Base-by-base conservation (phyloP, 2,888 invertebrate genomes). In the Coleophora flavipennella region DNA sequence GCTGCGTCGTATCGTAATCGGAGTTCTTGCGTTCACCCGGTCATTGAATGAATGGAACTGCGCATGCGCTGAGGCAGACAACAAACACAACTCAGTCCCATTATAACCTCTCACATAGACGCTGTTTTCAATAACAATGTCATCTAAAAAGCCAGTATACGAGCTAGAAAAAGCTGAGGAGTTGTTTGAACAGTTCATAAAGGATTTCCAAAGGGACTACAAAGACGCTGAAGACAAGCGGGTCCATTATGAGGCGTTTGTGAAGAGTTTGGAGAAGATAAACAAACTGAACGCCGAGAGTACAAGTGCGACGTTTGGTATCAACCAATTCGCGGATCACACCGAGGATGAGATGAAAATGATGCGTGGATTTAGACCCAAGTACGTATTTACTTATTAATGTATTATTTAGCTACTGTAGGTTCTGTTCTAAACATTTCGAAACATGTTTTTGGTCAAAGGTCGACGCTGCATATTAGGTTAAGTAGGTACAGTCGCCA, bases 101-200 rank as follows among this genome's bases (percentile, higher is more conserved):
- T 4, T 6, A 20, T 20, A 20, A 20, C 20, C 20, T 20, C 20
- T 20, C 20, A 20, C 20, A 4, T 6, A 4, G 20, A 20, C 6
- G 6, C 20, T 20, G 20, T 20, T 20, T 20, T 20, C 20, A 20
- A 29, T 11, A 29, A 9, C n/a, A 8, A 38, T 26, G 33, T 8
- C 26, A 26, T n/a, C 38, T 33, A 25, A 38, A 11, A 45, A 47
- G 39, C 43, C 45, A 8, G 11, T 45, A 29, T 57, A 51, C 41
- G 45, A 57, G 20, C 7, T 57, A 11, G 35, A 40, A 9, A 35
- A 53, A 9, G 53, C 52, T 0, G 44, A 44, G 8, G 39, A 36
- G 12, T 25, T 56, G 8, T 60, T 57, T 12, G 52, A 54, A 20
- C 46, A 57, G 33, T 59, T 51, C 36, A 43, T 54, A 1, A 46